Conservation (phyloP, 2,888 invertebrate genomes). For the Megaustenia siamemsis region DNA sequence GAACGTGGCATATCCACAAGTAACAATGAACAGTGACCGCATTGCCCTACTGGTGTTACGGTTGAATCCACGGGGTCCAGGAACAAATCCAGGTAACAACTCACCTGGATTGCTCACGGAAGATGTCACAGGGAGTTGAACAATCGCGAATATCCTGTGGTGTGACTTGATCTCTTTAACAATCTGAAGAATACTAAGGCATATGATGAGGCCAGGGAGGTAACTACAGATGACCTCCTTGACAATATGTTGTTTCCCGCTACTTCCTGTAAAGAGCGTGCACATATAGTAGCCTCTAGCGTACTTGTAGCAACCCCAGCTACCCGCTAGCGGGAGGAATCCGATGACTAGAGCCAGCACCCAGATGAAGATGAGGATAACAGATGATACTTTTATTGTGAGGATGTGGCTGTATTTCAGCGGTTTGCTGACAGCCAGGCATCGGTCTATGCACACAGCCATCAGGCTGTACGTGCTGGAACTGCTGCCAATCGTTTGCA, state of each 20-base stretch:
- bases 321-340: constrained; percentile 59
- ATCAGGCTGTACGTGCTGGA: constrained; percentile 62
- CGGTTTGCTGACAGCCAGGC: constrained; percentile 66
- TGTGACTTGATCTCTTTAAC: constrained; percentile 63
- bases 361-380: constrained; percentile 61
- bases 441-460: constrained; percentile 66
- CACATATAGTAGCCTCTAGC: constrained; percentile 57
- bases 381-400: constrained; percentile 56
- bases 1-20: constrained; percentile 58
- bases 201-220: constrained; percentile 60
- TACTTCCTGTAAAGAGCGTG: constrained; percentile 8
- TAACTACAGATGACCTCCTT: constrained; percentile 61
- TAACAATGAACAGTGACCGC: constrained; percentile 64
- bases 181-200: constrained; percentile 61
- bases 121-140: constrained; percentile 62
- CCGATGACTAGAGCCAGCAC: constrained; percentile 59
- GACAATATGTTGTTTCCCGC: constrained; percentile 52
- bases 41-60: constrained; percentile 65
- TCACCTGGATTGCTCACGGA: constrained; percentile 28
- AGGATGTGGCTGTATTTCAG: constrained; percentile 65
- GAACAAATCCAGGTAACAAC: constrained; percentile 33
- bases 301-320: constrained; percentile 61
- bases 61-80: constrained; percentile 55
- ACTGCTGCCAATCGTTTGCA: constrained; percentile 54
- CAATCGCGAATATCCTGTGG: constrained; percentile 65